Conservation (phyloP, 2,113 vertebrate species). For the Machaerirhynchus nigripectus region DNA sequence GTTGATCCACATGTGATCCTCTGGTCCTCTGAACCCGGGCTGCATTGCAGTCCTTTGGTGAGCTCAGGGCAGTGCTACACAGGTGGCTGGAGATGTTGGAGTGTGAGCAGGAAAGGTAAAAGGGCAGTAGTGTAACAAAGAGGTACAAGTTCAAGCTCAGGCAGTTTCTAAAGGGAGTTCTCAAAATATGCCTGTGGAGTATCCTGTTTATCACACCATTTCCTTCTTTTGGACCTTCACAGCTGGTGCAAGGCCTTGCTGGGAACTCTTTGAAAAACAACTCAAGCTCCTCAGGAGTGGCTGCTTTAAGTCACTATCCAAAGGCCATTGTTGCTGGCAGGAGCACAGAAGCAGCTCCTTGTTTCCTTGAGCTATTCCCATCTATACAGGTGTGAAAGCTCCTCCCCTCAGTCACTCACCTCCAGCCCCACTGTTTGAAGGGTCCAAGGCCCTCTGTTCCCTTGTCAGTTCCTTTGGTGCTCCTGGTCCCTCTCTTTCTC, state of each 20-base stretch:
- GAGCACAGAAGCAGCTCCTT: not conserved
- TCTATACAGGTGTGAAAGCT: not conserved
- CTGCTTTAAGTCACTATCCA: not conserved
- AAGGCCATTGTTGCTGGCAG: not conserved
- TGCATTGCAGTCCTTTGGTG: not conserved
- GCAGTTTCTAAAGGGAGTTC: not conserved
- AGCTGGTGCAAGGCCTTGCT: not conserved
- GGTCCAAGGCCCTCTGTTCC: not conserved
- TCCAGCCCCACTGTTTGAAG: not conserved
- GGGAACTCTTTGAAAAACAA: not conserved
- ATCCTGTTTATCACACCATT: not conserved
- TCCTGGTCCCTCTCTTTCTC: not conserved
- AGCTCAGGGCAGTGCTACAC: not conserved
- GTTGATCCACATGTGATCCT: not conserved
- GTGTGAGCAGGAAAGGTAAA: not conserved
- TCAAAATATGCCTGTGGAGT: not conserved
- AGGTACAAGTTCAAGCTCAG: not conserved
- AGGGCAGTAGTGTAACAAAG: not conserved
- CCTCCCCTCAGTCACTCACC: not conserved
- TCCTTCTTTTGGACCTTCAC: not conserved
- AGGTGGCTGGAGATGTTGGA: not conserved
- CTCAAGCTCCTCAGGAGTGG: not conserved
- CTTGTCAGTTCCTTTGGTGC: not conserved
- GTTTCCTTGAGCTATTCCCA: not conserved
- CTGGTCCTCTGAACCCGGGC: not conserved